Conservation (phyloP, 2,888 invertebrate species). For the Oligia strigilis region DNA sequence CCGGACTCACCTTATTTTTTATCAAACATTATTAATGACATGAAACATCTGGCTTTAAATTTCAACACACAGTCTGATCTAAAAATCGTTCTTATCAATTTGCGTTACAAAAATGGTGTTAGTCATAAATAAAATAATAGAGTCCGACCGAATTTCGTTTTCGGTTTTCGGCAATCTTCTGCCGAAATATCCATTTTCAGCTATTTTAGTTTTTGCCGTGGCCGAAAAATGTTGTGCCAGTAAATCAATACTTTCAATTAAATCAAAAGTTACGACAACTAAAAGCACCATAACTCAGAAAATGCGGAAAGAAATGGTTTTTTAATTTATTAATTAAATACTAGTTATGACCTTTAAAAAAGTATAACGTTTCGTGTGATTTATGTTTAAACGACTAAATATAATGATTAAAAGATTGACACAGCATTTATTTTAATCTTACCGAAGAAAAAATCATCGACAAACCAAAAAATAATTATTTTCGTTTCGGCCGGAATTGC, state of each 20-base stretch:
- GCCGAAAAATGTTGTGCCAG: background rate
- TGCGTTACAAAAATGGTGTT: slow-evolving; percentile 46
- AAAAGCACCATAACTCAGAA: background rate
- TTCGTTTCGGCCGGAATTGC: background rate
- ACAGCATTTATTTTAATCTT: background rate
- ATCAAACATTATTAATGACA: slow-evolving; percentile 54
- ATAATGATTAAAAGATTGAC: background rate
- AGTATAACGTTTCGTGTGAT: background rate
- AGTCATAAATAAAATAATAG: slow-evolving; percentile 32
- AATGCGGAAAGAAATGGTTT: background rate
- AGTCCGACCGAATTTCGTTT: background rate
- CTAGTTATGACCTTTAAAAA: background rate
- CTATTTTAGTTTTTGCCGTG: background rate
- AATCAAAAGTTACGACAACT: background rate
- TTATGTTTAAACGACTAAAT: background rate
- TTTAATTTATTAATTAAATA: background rate
- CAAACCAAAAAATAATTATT: background rate
- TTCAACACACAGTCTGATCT: slow-evolving; percentile 45
- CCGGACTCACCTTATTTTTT: slow-evolving; percentile 42
- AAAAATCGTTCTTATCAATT: slow-evolving; percentile 52
- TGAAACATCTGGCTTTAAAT: slow-evolving; percentile 42
- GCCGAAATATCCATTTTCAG: background rate
- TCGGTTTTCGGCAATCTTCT: background rate
- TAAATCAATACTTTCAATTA: background rate
- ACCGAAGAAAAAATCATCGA: background rate